Evolutionary conservation across 1,140 invertebrate genomes (phyloP).

Genomic region (Ericerus pela): DNA sequence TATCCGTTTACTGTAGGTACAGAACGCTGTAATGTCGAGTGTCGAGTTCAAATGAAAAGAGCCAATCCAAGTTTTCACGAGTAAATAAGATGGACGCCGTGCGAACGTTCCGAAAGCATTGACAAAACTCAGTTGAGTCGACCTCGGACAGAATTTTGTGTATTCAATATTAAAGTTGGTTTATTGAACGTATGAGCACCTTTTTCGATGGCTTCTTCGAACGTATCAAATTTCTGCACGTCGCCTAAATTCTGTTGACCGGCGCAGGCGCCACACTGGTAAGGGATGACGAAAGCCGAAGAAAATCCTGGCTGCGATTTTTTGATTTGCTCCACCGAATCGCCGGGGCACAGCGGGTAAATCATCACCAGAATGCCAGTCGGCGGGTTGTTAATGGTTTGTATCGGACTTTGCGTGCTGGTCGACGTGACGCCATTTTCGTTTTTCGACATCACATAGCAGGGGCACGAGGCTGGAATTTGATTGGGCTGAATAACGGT

Average conservation of each 20-base stretch:
- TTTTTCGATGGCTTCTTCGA: not conserved
- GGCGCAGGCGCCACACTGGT: slow-evolving; percentile 19
- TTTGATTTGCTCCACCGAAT: slow-evolving; percentile 31
- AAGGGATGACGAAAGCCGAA: slow-evolving; percentile 34
- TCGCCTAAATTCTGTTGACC: not conserved
- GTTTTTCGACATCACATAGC: slow-evolving; percentile 34
- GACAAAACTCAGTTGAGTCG: too few species aligned
- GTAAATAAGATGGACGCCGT: too few species aligned
- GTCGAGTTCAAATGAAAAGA: too few species aligned
- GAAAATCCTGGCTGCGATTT: slow-evolving; percentile 38
- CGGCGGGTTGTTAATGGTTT: slow-evolving; percentile 33
- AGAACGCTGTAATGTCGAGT: too few species aligned
- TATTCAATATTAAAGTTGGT: not conserved
- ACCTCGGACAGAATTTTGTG: not conserved
- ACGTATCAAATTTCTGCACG: not conserved
- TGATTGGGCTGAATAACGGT: too few species aligned
- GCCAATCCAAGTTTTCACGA: too few species aligned
- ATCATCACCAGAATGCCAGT: slow-evolving; percentile 43
- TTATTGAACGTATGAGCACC: not conserved
- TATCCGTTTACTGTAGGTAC: too few species aligned
- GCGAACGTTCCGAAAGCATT: too few species aligned
- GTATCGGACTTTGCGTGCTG: slow-evolving; percentile 16
- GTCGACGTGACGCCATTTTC: not conserved
- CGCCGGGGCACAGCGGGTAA: slow-evolving; percentile 40
- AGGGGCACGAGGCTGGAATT: slow-evolving; percentile 36